Percentiles rank a stretch among this genome's conserved stretches.
These are phyloP conservation scores for Acutogordius australiensis DNA, from an alignment of 2,888 invertebrate species.

Conservation along the genomic window DNA sequence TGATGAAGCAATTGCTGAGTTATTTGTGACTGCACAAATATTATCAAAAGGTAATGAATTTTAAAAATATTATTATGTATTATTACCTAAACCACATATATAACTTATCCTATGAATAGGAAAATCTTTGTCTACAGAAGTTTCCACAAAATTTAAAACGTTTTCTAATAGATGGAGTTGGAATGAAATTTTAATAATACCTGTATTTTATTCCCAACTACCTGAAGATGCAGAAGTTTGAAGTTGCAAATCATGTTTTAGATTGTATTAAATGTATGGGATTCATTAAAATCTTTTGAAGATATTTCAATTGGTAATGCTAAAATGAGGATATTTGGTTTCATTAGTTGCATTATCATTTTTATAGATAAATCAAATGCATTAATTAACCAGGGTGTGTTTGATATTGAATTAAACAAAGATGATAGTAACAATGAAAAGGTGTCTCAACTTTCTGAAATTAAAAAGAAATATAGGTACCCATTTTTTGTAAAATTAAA, in stretches of 20 bases:
- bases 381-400: background rate
- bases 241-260: background rate
- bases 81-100: no score
- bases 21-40: background rate
- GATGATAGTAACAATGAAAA: background rate
- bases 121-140: background rate
- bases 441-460: background rate
- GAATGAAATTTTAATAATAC: constrained; percentile 83
- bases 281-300: constrained; percentile 56
- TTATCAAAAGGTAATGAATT: constrained; percentile 2
- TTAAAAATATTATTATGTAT: background rate
- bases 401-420: constrained; percentile 1
- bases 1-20: constrained; percentile 23
- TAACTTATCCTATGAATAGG: no score
- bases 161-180: constrained; percentile 79
- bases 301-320: constrained; percentile 64
- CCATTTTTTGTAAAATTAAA: no score
- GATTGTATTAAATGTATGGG: constrained; percentile 58
- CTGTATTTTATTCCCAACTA: constrained; percentile 59
- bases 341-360: no score
- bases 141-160: constrained; percentile 37
- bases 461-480: background rate
- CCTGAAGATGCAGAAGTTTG: constrained; percentile 42
- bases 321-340: constrained; percentile 58
- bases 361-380: no score